Evolutionary conservation across 2,797 vertebrate species (phyloP).

Genomic region (Hydrolagus colliei): DNA sequence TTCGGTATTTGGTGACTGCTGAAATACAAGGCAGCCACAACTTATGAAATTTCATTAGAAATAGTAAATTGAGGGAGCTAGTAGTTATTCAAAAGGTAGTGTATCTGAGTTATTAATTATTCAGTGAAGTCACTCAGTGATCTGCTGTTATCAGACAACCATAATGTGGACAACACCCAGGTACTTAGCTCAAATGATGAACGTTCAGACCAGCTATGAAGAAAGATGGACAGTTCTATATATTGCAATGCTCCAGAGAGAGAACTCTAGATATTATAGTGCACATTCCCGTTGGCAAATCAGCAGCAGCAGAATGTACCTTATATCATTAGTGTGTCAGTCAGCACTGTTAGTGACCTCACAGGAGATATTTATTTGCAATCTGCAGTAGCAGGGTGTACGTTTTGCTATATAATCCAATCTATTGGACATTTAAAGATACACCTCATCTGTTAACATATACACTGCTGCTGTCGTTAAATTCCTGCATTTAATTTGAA

Average conservation of each 20-base stretch:
- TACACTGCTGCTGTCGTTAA: not conserved
- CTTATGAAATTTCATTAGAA: constrained; percentile 3
- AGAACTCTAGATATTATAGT: not conserved
- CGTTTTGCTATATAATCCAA: not conserved
- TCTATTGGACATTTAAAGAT: not conserved
- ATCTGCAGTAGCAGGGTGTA: not conserved
- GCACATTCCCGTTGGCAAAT: not conserved
- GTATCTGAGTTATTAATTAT: constrained; percentile 16
- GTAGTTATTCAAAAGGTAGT: not conserved
- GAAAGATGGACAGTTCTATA: not conserved
- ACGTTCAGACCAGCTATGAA: not conserved
- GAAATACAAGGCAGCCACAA: not conserved
- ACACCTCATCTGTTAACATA: not conserved
- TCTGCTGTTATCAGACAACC: not conserved
- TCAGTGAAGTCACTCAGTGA: not conserved
- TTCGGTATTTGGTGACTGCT: not conserved
- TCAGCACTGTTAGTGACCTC: not conserved
- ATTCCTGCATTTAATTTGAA: not conserved
- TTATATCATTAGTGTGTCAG: not conserved
- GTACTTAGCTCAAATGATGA: not conserved
- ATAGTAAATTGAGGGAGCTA: not conserved
- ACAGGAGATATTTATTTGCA: constrained; percentile 6
- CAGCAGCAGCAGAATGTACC: not conserved
- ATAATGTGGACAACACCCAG: not conserved
- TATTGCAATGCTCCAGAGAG: not conserved